Evolutionary conservation across 2,797 vertebrate species (phyloP), one percentile per base, ranked within the genome.

Genomic region (Lagodon rhomboides): DNA sequence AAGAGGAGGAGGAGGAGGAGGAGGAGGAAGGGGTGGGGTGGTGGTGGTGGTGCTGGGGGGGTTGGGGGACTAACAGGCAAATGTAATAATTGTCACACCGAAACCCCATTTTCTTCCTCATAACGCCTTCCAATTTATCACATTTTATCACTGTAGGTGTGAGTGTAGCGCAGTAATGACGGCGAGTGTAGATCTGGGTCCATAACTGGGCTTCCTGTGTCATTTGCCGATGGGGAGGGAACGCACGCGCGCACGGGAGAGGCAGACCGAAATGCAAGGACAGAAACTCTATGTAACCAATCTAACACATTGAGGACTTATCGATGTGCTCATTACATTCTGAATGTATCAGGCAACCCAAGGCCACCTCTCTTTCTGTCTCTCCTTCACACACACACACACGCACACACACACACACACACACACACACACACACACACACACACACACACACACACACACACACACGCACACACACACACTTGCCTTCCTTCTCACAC

Each of bases 271-370:
- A 50, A 38, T 50, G 76, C 85, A 85, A 75, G 88, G 87, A 85
- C 87, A 89, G 82, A 81, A 77, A 84, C 79, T 80, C 73, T 56
- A 73, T 83, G 85, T 80, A 75, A 75, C 83, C 79, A 83, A 92
- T 89, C 85, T 87, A 79, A 89, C 90, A 92, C 87, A 79, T 68
- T 89, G 87, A 91, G 77, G 87, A 89, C 89, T 91, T 89, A 92
- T 91, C 87, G 89, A 90, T 90, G 87, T 53, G 87, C 85, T 91
- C 90, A 91, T 92, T 93, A 93, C 83, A 84, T 83, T 90, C 79
- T 87, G 84, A 84, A 90, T 87, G 89, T 70, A 88, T 87, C 86
- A 90, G 74, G 74, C 83, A 87, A 90, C 78, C 77, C 86, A 87
- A 88, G 83, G 81, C 92, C 82, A 88, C 85, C 74, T 91, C 79